Evolutionary conservation across 30 jellyfish, hydroid and myxozoan genomes (phyloP).

Genomic region (Turritopsis dohrnii): DNA sequence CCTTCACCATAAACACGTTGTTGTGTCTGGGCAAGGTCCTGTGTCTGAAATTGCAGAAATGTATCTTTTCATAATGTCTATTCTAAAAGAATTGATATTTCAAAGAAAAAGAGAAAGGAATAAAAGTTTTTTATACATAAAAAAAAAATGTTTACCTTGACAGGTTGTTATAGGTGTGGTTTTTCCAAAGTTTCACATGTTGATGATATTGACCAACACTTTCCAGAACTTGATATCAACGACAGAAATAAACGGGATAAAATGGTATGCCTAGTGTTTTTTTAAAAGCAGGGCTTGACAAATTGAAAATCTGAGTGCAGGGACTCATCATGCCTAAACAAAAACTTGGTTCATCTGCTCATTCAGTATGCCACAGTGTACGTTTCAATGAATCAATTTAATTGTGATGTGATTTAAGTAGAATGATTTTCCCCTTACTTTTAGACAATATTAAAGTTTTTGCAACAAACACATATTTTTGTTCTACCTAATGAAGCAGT

Average conservation of each 20-base stretch:
- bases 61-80: conserved; percentile 50
- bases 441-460: too few relatives aligned
- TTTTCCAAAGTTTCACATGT: conserved; percentile 68
- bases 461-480: too few relatives aligned
- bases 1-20: conserved; percentile 87
- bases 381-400: too few relatives aligned
- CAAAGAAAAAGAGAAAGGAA: background rate
- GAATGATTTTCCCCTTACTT: too few relatives aligned
- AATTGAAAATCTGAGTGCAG: too few relatives aligned
- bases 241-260: conserved; percentile 69
- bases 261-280: conserved; percentile 62
- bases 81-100: background rate
- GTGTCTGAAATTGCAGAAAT: conserved; percentile 67
- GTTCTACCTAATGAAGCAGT: too few relatives aligned
- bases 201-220: conserved; percentile 53
- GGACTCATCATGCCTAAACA: too few relatives aligned
- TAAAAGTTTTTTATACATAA: too few relatives aligned
- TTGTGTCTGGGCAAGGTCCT: conserved; percentile 96
- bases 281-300: too few relatives aligned
- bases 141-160: background rate
- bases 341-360: too few relatives aligned
- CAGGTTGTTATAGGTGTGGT: conserved; percentile 61
- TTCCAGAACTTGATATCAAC: conserved; percentile 77
- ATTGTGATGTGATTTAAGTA: too few relatives aligned
- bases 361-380: too few relatives aligned